A percentile compares a stretch with the other conserved stretches of the same genome.
Evolutionary conservation across 2,113 vertebrate species (phyloP).

Genomic region (Tychaedon coryphoeus): DNA sequence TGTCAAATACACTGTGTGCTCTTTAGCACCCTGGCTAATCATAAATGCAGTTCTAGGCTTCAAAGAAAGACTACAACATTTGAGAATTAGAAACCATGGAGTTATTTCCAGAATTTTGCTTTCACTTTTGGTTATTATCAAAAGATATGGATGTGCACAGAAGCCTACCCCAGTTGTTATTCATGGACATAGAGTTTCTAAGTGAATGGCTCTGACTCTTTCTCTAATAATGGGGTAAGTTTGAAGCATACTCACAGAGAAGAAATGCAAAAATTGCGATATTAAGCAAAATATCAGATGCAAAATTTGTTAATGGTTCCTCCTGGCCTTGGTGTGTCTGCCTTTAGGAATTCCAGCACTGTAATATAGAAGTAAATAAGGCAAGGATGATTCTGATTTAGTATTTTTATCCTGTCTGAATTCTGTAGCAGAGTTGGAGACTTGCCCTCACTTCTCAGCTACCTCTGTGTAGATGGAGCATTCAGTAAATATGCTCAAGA

Average conservation of each 20-base stretch:
- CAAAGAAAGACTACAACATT: background rate
- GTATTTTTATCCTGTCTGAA: background rate
- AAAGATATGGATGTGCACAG: background rate
- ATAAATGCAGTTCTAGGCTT: background rate
- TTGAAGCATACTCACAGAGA: background rate
- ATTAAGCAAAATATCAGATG: background rate
- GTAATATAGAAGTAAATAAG: background rate
- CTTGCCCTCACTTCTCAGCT: background rate
- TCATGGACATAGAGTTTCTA: background rate
- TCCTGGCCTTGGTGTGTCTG: background rate
- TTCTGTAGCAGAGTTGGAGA: background rate
- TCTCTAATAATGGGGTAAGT: background rate
- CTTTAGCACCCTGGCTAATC: background rate
- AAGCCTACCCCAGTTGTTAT: background rate
- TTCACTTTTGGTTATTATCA: background rate
- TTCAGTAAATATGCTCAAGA: background rate
- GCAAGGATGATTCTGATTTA: background rate
- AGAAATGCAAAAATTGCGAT: background rate
- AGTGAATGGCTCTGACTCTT: background rate
- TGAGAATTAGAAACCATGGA: background rate
- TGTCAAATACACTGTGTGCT: background rate
- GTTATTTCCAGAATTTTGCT: background rate
- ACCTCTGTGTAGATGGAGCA: background rate
- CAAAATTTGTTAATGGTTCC: background rate
- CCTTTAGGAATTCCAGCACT: background rate